These are phyloP conservation scores for Calliphora vomitoria DNA, from an alignment of 2,888 invertebrate species.

Conservation along the genomic window DNA sequence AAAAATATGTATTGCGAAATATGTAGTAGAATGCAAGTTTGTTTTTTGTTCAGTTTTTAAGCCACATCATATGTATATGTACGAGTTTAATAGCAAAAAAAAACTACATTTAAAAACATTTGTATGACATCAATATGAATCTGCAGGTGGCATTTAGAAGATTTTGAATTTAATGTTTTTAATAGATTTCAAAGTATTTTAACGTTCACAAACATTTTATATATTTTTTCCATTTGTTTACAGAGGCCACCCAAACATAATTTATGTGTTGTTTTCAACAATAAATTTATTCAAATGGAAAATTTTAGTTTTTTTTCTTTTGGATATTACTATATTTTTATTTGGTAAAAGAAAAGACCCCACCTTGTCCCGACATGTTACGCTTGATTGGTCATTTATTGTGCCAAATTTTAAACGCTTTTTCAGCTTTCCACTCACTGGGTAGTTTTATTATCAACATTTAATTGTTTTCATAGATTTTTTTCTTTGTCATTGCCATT, in stretches of 20 bases:
- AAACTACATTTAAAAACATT: conserved; percentile 20
- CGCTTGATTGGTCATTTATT: conserved; percentile 52
- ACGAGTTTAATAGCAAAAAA: conserved; percentile 12
- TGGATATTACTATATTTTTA: neutral
- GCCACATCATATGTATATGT: conserved; percentile 12
- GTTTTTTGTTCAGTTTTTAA: neutral
- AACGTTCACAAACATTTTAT: conserved; percentile 3
- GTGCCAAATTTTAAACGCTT: conserved; percentile 28
- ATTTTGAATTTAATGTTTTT: conserved; percentile 15
- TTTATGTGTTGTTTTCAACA: neutral
- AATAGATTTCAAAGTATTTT: neutral
- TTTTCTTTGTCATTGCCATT: conserved; percentile 61
- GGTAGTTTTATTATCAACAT: conserved; percentile 15
- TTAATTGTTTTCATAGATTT: conserved; percentile 20
- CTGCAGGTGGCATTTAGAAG: conserved; percentile 56
- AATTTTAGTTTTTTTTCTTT: conserved; percentile 10
- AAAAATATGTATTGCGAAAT: conserved; percentile 31
- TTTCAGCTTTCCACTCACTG: neutral
- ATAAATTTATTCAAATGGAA: conserved; percentile 53
- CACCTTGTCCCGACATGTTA: conserved; percentile 16
- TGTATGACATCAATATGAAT: conserved; percentile 41
- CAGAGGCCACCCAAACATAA: conserved; percentile 18
- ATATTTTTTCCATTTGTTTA: neutral
- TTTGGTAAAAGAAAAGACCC: conserved; percentile 34
- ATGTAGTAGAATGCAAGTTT: conserved; percentile 18